Conservation (phyloP, 1,140 invertebrate genomes). For the Aleiodes sp. region DNA sequence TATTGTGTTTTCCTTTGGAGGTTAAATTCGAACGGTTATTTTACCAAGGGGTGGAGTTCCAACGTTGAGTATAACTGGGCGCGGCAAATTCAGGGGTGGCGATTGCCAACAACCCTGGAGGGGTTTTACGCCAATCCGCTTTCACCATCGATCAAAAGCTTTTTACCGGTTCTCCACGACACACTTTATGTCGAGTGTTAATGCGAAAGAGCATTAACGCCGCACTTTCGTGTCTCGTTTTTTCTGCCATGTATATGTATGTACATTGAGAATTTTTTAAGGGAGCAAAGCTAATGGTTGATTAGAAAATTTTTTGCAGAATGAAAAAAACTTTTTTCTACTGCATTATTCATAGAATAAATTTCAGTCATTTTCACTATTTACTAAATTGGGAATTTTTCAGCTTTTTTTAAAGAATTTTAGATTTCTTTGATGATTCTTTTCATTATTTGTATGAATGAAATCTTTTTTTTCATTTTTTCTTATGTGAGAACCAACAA, state of each 20-base stretch:
- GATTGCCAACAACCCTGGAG: slow-evolving; percentile 16
- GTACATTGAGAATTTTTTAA: neutral
- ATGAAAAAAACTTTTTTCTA: no score
- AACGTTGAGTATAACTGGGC: slow-evolving; percentile 32
- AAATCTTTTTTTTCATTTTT: neutral
- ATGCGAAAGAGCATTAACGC: slow-evolving; percentile 63
- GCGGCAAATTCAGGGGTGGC: slow-evolving; percentile 33
- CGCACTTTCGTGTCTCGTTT: slow-evolving; percentile 44
- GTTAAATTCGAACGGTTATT: slow-evolving; percentile 35
- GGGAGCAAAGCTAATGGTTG: neutral
- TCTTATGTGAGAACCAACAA: neutral
- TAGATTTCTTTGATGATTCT: neutral
- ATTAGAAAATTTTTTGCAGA: neutral
- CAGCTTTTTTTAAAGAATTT: neutral
- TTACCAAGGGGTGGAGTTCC: slow-evolving; percentile 48
- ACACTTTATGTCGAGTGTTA: slow-evolving; percentile 61
- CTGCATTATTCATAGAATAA: no score
- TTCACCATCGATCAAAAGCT: slow-evolving; percentile 59
- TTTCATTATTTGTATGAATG: neutral
- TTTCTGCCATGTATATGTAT: neutral
- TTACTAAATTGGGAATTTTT: neutral
- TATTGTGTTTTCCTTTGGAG: neutral
- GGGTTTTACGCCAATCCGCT: slow-evolving; percentile 48
- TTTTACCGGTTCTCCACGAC: slow-evolving; percentile 47
- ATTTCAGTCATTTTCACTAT: no score